Base-by-base conservation (phyloP, 2,113 vertebrate genomes). In the Phaethon lepturus region DNA sequence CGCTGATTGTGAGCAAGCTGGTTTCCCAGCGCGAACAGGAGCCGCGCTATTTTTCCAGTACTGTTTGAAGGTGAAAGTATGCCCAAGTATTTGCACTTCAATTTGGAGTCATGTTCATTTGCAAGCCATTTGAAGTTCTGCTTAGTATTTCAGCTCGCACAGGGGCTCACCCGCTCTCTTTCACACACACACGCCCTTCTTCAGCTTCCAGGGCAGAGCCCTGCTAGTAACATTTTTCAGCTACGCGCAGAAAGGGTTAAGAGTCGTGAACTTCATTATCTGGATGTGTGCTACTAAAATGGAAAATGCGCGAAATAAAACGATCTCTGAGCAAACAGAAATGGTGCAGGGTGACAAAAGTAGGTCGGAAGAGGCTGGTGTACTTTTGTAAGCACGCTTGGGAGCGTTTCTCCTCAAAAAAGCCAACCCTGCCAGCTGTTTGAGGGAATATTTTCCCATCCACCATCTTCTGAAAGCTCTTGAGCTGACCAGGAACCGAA, bases 81-180 rank as follows among this genome's bases (percentile, higher is more conserved):
- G 90, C 58, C 88, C 86, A 81, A 97, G 93, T 74, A 91, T 76
- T 96, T 97, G 97, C 97, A 96, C 97, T 98, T 98, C 96, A 86
- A 1, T 81, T 94, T 76, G 89, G 95, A 97, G 96, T 98, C 96
- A 96, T 84, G 96, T 98, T 97, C 96, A 98, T 96, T 98, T 98
- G 96, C 92, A 96, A 96, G 95, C 68, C 81, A 45, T 93, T 93
- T 86, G 86, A 73, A 40, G 76, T 67, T 81, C 83, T 94, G 3
- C 56, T 95, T 31, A 62, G 47, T 28, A 56, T 93, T 93, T 90
- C 62, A 91, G 67, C 77, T 56, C 64, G 15, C 78, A 49, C 40
- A 72, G 80, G 50, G 76, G 7, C 56, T 74, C 84, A 18, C 31
- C 33, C 67, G 17, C 59, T 31, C 33, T 8, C 38, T 4, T 38